Evolutionary conservation across 2,113 vertebrate species (phyloP).

Genomic region (Propithecus coquereli): DNA sequence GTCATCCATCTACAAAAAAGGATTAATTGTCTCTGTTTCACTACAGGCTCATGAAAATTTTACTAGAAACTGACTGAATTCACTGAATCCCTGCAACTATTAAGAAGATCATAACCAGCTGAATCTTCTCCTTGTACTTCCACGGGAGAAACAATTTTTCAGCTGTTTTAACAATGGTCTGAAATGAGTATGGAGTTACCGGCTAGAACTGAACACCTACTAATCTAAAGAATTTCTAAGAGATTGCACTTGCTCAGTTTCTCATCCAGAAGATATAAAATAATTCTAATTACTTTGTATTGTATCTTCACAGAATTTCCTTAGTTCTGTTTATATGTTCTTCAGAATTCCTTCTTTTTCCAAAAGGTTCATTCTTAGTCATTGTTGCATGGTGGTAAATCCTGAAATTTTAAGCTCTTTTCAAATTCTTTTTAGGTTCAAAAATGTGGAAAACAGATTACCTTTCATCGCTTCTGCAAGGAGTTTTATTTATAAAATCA

Average conservation of each 20-base stretch:
- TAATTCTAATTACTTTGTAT: neutral
- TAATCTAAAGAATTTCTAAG: neutral
- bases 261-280: neutral
- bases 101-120: neutral
- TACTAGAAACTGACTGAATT: neutral
- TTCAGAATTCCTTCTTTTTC: neutral
- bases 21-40: neutral
- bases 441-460: neutral
- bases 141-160: neutral
- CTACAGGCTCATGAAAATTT: neutral
- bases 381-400: neutral
- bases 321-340: neutral
- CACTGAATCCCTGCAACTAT: neutral
- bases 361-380: neutral
- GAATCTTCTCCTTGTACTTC: neutral
- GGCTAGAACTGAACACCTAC: neutral
- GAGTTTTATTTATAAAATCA: slow-evolving; percentile 29
- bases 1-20: neutral
- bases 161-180: neutral
- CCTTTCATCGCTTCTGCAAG: neutral
- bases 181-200: neutral
- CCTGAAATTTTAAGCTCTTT: neutral
- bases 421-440: neutral
- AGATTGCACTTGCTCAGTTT: neutral
- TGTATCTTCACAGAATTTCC: neutral